Percentiles rank a stretch among this genome's conserved stretches.
These are phyloP conservation scores for Phortica magna DNA, from an alignment of 2,888 invertebrate species.

Conservation along the genomic window DNA sequence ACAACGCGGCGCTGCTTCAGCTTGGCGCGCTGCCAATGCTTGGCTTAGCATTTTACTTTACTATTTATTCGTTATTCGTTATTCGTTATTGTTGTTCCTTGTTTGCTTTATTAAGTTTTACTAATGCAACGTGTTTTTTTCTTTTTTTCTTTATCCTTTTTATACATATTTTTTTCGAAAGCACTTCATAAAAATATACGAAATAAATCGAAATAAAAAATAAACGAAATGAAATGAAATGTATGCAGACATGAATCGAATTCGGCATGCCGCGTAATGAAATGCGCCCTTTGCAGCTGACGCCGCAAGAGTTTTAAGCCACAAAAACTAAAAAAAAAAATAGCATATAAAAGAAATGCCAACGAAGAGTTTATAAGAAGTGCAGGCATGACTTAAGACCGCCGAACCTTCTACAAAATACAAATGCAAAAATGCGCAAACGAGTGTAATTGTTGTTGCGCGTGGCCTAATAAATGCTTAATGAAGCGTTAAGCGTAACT, in stretches of 20 bases:
- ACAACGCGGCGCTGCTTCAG: not conserved
- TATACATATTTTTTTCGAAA: conserved; percentile 32
- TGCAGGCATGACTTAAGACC: too few relatives aligned
- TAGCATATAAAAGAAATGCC: not conserved
- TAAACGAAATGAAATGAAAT: not conserved
- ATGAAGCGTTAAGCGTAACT: too few relatives aligned
- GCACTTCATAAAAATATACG: conserved; percentile 24
- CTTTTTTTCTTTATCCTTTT: conserved; percentile 35
- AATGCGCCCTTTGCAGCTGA: conserved; percentile 19
- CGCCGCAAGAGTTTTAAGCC: not conserved
- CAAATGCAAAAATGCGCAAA: not conserved
- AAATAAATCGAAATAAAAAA: not conserved
- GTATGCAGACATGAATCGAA: not conserved
- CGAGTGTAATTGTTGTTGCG: not conserved
- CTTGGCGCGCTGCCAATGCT: conserved; percentile 14
- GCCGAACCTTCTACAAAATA: not conserved
- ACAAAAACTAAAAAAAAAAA: not conserved
- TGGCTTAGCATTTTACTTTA: conserved; percentile 20
- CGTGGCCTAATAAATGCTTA: not conserved
- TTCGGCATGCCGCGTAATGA: not conserved
- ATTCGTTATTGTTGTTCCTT: conserved; percentile 12
- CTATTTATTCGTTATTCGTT: conserved; percentile 15
- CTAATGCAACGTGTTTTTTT: conserved; percentile 30
- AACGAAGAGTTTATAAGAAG: not conserved
- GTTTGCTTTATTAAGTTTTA: conserved; percentile 32